Percentiles rank a stretch among this genome's conserved stretches.
phyloP scores from a whole-genome alignment of 2,113 vertebrate species.

The Crypturellus undulatus region DNA sequence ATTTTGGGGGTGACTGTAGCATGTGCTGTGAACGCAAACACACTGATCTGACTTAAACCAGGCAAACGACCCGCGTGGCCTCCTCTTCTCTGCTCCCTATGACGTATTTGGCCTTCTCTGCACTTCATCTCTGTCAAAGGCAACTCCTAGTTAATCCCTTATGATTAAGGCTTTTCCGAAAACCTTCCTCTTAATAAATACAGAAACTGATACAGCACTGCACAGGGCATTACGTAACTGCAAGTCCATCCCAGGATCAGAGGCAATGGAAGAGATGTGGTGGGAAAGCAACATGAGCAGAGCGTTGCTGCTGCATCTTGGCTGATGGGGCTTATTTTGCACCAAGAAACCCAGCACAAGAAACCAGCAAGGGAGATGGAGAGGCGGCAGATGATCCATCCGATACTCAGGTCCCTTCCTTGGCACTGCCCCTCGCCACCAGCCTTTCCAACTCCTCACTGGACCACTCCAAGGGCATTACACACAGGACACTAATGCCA shows the following conservation, averaged over 20 bases:
- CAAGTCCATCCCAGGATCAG: background rate
- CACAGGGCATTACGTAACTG: background rate
- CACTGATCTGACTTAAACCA: rapidly evolving
- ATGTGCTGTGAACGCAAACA: background rate
- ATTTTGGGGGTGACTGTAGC: background rate
- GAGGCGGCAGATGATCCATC: background rate
- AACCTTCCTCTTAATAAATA: background rate
- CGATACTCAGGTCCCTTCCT: background rate
- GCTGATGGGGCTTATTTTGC: background rate
- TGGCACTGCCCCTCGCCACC: background rate
- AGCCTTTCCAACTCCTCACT: background rate
- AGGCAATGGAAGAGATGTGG: background rate
- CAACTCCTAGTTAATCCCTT: background rate
- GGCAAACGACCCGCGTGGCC: background rate
- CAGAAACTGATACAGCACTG: rapidly evolving
- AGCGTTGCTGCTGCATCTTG: background rate
- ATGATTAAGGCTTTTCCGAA: background rate
- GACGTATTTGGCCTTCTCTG: rapidly evolving
- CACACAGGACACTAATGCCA: rapidly evolving
- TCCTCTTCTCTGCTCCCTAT: background rate
- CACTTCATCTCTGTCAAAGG: background rate
- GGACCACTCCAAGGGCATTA: background rate
- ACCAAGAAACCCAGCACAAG: background rate
- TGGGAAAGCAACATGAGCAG: background rate
- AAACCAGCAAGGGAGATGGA: background rate